phyloP scores from a whole-genome alignment of 1,140 invertebrate genomes.

The Argopecten irradians region DNA sequence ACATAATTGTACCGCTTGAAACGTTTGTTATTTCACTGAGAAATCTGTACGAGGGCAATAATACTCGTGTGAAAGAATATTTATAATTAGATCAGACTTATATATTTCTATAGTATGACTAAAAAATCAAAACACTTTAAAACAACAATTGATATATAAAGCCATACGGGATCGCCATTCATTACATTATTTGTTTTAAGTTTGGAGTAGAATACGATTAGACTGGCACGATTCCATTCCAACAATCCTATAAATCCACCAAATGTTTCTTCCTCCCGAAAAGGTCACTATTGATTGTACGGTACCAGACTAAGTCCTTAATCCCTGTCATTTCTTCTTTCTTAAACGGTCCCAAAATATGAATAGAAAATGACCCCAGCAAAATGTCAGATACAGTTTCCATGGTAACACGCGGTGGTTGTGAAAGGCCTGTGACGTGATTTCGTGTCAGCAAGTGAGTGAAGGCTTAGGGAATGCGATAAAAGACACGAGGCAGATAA shows the following conservation, averaged over 20 bases:
- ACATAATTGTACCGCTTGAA: too few species aligned
- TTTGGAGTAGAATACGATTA: too few species aligned
- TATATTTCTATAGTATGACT: too few species aligned
- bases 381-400: constrained; percentile 16
- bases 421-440: neutral
- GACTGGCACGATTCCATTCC: neutral
- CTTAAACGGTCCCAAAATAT: constrained; percentile 22
- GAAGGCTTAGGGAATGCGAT: neutral
- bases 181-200: too few species aligned
- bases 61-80: too few species aligned
- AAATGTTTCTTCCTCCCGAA: neutral
- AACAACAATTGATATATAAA: too few species aligned
- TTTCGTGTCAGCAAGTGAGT: neutral
- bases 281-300: neutral
- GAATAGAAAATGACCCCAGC: neutral
- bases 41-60: too few species aligned
- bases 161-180: too few species aligned
- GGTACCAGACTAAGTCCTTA: neutral
- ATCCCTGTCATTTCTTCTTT: neutral
- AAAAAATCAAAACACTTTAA: too few species aligned
- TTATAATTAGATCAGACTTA: too few species aligned
- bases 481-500: neutral
- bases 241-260: neutral
- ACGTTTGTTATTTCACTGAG: too few species aligned
- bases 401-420: neutral